Evolutionary conservation across 2,888 invertebrate genomes (phyloP), one percentile per base, ranked within the genome.

Genomic region (Metellina segmentata): DNA sequence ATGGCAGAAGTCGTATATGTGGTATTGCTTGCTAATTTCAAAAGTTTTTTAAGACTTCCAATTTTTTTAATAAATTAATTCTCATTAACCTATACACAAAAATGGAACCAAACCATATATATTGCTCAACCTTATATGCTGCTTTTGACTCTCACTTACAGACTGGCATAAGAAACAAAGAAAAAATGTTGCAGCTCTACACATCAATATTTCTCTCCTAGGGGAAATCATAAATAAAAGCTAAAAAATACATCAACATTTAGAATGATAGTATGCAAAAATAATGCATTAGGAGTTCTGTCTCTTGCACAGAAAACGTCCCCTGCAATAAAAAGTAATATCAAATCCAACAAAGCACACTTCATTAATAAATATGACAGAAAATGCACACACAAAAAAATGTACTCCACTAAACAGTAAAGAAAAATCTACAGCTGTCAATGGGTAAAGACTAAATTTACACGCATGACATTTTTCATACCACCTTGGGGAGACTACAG

Each of bases 381-480:
- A 70, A 87, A 71, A 87, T 79, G 51, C 78, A 70, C 20, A 83
- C 83, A 74, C 34, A 82, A 82, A 79, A 82, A 82, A 61, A 51
- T 34, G 51, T 34, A 48, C 82, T 81, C 71, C 11, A 72, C 49
- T 74, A 48, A 61, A 52, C 6, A 81, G 48, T 69, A 52, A 20
- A 69, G 71, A 79, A 70, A 86, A 81, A 70, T 81, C 90, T 85
- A 90, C 86, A 90, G 85, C 90, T 86, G 81, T 85, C 85, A 51
- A 72, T 48, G 49, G 69, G 78, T 34, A 90, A 61, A 71, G 85
- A 90, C 87, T 87, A 69, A 87, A 86, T 77, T 61, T 6, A 75
- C 51, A 49, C 82, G 71, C 71, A 53, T 72, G 72, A 81, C 19
- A 34, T 34, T 34, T 53, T 52, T 19, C 78, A 51, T 19, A 69